These are phyloP conservation scores for Actinia equina DNA, from an alignment of 64 coral and sea anemone genomes.

Conservation along the genomic window DNA sequence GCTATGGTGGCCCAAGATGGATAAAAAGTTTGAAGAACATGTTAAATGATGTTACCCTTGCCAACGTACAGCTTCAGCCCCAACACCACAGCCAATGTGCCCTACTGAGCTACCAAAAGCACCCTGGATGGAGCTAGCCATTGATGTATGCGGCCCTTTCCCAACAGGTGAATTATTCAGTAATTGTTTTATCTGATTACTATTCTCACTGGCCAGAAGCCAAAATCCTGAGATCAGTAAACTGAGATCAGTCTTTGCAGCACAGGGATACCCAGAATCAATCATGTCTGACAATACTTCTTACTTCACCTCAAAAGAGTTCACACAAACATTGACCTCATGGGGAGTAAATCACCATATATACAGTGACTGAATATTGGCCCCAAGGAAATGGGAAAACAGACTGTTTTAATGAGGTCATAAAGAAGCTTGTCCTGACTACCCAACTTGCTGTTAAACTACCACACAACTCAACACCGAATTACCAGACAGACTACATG, in stretches of 20 bases:
- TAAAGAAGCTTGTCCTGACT: slow-evolving; percentile 33
- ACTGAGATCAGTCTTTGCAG: slow-evolving; percentile 29
- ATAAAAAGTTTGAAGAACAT: no score
- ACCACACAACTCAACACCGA: slow-evolving; percentile 46
- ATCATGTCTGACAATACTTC: slow-evolving; percentile 55
- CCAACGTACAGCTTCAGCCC: no score
- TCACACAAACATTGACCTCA: slow-evolving; percentile 10
- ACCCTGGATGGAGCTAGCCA: slow-evolving; percentile 45
- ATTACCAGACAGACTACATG: slow-evolving; percentile 34
- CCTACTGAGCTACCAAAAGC: no score
- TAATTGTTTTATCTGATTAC: slow-evolving; percentile 44
- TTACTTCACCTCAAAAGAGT: slow-evolving; percentile 56
- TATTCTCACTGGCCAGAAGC: slow-evolving; percentile 41
- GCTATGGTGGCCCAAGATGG: no score
- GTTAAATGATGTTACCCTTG: no score
- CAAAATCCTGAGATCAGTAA: slow-evolving; percentile 20
- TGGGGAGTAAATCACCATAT: slow-evolving; percentile 35
- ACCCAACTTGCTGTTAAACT: slow-evolving; percentile 34
- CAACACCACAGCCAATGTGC: no score
- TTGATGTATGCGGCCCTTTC: slow-evolving; percentile 51
- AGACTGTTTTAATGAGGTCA: slow-evolving; percentile 41
- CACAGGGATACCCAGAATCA: slow-evolving; percentile 45
- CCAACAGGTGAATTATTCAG: slow-evolving; percentile 22
- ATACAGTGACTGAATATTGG: slow-evolving; percentile 47
- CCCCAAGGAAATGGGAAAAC: slow-evolving; percentile 65